phyloP scores from a whole-genome alignment of 2,797 vertebrate genomes.

The Schizopygopsis pylzovi region DNA sequence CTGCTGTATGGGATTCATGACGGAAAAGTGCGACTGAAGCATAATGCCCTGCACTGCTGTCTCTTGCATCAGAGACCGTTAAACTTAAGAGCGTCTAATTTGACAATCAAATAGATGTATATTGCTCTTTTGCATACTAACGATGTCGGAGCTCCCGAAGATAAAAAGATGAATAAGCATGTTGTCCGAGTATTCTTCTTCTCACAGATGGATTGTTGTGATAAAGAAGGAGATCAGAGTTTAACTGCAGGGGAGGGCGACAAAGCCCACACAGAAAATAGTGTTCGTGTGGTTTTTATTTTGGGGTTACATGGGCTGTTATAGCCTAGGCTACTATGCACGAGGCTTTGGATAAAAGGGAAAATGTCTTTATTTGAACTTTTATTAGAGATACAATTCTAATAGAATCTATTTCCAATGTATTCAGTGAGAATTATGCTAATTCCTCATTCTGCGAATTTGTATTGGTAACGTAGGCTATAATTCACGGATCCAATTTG shows the following conservation, averaged over 20 bases:
- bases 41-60: background rate
- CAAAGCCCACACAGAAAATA: constrained; percentile 34
- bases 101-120: background rate
- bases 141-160: background rate
- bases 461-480: background rate
- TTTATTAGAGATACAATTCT: background rate
- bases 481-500: background rate
- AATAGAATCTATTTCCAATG: background rate
- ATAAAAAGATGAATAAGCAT: background rate
- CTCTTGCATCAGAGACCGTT: background rate
- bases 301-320: constrained; percentile 53
- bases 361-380: background rate
- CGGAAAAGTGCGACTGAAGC: background rate
- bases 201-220: background rate
- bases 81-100: background rate
- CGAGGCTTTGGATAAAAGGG: background rate
- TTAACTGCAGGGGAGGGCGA: constrained; percentile 10
- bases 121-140: constrained; percentile 13
- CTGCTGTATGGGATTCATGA: background rate
- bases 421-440: background rate
- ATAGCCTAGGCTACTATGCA: no score
- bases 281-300: constrained; percentile 45
- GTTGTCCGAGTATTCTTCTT: background rate
- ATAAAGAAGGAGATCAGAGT: background rate
- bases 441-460: background rate